Evolutionary conservation across 2,888 invertebrate genomes (phyloP).

Genomic region (Pollenia labialis): DNA sequence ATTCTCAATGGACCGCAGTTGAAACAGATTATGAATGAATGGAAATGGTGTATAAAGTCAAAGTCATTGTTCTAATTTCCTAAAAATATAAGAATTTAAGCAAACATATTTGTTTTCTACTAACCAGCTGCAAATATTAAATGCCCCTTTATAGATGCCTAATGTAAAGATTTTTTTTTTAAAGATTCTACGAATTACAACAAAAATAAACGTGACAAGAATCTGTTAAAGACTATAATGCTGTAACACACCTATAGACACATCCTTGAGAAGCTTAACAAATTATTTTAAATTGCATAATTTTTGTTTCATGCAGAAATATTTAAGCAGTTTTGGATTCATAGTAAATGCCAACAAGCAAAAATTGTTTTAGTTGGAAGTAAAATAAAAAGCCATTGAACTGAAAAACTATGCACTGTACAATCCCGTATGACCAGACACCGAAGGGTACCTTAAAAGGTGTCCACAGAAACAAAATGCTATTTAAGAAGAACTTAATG

Average conservation of each 20-base stretch:
- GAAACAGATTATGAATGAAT: no score
- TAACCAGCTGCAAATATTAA: slow-evolving; percentile 20
- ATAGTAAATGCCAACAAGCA: background rate
- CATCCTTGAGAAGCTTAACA: background rate
- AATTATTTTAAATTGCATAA: slow-evolving; percentile 47
- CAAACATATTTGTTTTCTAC: background rate
- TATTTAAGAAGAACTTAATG: no score
- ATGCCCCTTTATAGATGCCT: slow-evolving; percentile 43
- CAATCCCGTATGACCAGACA: no score
- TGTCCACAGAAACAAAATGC: no score
- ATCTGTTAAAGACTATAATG: background rate
- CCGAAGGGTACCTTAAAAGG: no score
- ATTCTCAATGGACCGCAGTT: no score
- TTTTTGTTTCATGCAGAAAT: slow-evolving; percentile 6
- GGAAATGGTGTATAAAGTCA: no score
- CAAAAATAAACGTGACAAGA: slow-evolving; percentile 50
- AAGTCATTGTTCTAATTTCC: background rate
- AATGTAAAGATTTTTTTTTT: background rate
- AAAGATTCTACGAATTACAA: slow-evolving; percentile 24
- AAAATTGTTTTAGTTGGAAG: background rate
- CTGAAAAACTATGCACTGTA: slow-evolving; percentile 45
- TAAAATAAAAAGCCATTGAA: slow-evolving; percentile 50
- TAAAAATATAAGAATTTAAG: slow-evolving; percentile 15
- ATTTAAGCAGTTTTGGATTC: background rate
- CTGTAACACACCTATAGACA: background rate